Evolutionary conservation across 2,888 invertebrate species (phyloP), one percentile per base, ranked within the genome.

Genomic region (Helobdella robusta): DNA sequence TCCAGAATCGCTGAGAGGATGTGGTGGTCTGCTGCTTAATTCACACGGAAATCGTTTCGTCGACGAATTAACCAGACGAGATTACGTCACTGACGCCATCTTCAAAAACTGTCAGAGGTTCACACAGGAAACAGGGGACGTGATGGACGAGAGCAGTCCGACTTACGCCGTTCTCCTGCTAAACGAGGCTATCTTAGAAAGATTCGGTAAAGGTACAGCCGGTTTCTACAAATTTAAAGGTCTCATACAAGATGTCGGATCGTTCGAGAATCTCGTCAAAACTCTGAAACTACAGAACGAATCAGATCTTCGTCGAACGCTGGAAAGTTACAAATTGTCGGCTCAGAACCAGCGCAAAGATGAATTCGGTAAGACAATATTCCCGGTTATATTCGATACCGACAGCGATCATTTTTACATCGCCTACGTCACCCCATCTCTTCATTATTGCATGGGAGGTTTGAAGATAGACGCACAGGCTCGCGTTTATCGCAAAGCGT

Each of bases 391-490:
- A 15, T 35, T 40, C 6, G 52, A 64, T n/a, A 5, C 28, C 18
- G 60, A 60, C 5, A 6, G 5, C 23, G 69, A 70, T 32, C 65
- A 67, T 25, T 70, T 66, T 63, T 67, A 52, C 35, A 18, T 70
- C 15, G 67, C 69, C 2, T 70, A 52, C 34, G 48, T 70, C 15
- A 70, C 70, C 18, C 70, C 70, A 5, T 61, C 68, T 2, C 50
- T 70, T 4, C 70, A 70, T 48, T 70, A 70, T 66, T 70, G 70
- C 68, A 70, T 70, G 70, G 70, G 70, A 34, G 70, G 70, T 18
- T 35, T 70, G 4, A 44, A 66, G 54, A 70, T 70, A 36, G 56
- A 69, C 64, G 34, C 5, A 11, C 20, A 60, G 28, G 68, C 64
- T 11, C 15, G 59, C n/a, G 69, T 69, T 23, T 6, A 48, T 25